Conservation (phyloP, 2,888 invertebrate genomes). For the Gari tellinella region DNA sequence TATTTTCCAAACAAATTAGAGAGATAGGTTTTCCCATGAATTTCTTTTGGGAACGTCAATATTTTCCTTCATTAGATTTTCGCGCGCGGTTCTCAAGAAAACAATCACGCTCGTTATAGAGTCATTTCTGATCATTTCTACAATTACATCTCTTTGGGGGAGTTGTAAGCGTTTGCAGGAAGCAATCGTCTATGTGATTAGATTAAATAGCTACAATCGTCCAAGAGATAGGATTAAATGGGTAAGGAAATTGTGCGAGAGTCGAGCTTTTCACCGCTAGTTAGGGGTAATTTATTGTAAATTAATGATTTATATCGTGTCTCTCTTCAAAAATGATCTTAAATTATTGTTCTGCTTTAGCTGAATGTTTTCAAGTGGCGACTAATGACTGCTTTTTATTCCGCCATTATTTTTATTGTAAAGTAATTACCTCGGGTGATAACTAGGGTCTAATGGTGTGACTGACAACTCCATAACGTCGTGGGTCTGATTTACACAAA, state of each 20-base stretch:
- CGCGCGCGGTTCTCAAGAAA: constrained; percentile 51
- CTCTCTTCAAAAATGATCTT: constrained; percentile 60
- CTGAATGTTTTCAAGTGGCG: constrained; percentile 51
- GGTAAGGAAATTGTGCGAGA: constrained; percentile 61
- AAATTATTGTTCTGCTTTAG: constrained; percentile 59
- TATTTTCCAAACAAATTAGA: constrained; percentile 60
- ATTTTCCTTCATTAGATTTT: constrained; percentile 63
- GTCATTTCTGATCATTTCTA: constrained; percentile 51
- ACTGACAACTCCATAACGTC: constrained; percentile 45
- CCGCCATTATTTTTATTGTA: constrained; percentile 62
- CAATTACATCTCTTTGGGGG: constrained; percentile 54
- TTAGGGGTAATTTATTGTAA: constrained; percentile 65
- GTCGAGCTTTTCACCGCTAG: constrained; percentile 57
- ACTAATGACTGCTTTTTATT: constrained; percentile 55
- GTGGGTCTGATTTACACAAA: constrained; percentile 44
- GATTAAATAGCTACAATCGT: constrained; percentile 60
- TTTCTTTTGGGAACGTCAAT: constrained; percentile 52
- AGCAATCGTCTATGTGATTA: constrained; percentile 57
- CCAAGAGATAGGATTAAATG: constrained; percentile 60
- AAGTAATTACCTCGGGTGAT: constrained; percentile 57
- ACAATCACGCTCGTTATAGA: constrained; percentile 59
- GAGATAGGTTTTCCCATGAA: constrained; percentile 46
- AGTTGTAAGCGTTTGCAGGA: constrained; percentile 53
- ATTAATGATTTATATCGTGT: constrained; percentile 60
- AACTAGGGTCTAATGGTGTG: constrained; percentile 42